These are phyloP conservation scores for Aphidoletes aphidimyza DNA, from an alignment of 2,888 invertebrate genomes.

Conservation along the genomic window DNA sequence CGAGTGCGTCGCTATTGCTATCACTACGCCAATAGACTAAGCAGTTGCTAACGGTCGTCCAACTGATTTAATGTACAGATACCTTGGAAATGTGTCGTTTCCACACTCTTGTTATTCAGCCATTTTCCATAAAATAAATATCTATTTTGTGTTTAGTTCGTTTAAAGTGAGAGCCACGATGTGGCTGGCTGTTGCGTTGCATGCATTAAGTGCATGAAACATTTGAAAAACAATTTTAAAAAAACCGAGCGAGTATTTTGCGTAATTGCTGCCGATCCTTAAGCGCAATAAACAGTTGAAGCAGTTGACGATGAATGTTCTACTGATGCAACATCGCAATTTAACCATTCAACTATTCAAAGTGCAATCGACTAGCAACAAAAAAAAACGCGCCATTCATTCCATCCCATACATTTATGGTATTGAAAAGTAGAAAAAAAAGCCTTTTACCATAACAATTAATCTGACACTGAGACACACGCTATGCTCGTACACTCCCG, in stretches of 20 bases:
- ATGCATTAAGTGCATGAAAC: background rate
- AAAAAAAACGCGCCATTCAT: background rate
- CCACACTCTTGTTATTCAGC: background rate
- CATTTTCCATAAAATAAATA: background rate
- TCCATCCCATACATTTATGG: background rate
- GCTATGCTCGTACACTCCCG: background rate
- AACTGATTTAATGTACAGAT: background rate
- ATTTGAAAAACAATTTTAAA: background rate
- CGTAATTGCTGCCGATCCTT: conserved; percentile 36
- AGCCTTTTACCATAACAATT: conserved; percentile 26
- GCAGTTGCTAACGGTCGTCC: background rate
- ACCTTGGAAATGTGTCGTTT: background rate
- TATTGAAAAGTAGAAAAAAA: background rate
- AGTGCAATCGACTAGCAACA: background rate
- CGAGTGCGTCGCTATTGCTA: background rate
- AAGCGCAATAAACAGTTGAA: background rate
- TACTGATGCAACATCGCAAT: background rate
- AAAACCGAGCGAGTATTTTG: background rate
- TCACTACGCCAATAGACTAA: background rate
- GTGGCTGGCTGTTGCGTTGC: background rate
- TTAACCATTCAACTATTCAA: conserved; percentile 1
- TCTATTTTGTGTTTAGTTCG: too few relatives aligned
- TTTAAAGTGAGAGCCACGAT: background rate
- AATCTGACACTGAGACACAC: background rate
- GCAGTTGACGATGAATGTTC: background rate